Conservation (phyloP, 1,140 invertebrate species). For the Drosophila lacteicornis region DNA sequence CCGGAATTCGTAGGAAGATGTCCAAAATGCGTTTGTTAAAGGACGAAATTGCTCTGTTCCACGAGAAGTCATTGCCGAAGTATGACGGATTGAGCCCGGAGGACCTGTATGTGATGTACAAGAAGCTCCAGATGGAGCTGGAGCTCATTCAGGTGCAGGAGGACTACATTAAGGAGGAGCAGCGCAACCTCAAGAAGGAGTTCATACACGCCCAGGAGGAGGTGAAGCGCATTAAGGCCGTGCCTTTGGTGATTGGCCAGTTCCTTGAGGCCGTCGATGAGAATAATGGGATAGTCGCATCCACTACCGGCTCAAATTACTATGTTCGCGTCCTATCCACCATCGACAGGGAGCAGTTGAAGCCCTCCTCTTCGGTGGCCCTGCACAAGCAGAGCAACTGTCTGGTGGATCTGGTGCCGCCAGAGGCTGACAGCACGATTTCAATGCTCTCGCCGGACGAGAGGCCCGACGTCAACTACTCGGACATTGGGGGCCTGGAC, state of each 20-base stretch:
- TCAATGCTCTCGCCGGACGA: constrained; percentile 97
- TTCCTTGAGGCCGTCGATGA: constrained; percentile 99
- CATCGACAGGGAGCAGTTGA: constrained; percentile 96
- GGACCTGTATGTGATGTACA: constrained; percentile 97
- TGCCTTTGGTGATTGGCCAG: constrained; percentile 98
- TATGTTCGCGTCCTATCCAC: constrained; percentile 98
- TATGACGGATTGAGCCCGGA: constrained; percentile 92
- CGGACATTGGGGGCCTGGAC: constrained; percentile 99
- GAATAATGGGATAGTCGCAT: constrained; percentile 96
- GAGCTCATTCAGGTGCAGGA: constrained; percentile 91
- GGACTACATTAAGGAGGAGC: constrained; percentile 99
- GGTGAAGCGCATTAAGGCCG: constrained; percentile 98
- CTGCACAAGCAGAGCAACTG: constrained; percentile 99
- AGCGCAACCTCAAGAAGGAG: constrained; percentile 98
- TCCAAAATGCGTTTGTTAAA: constrained; percentile 23
- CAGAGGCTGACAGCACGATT: constrained; percentile 98
- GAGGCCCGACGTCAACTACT: constrained; percentile 98
- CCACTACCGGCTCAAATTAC: constrained; percentile 96
- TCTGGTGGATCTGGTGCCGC: constrained; percentile 97
- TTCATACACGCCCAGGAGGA: constrained; percentile 98
- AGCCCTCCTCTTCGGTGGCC: constrained; percentile 98
- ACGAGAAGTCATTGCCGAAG: constrained; percentile 49
- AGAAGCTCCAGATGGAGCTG: constrained; percentile 85
- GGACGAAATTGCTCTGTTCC: constrained; percentile 19
- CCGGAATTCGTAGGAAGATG: background rate